phyloP scores from a whole-genome alignment of 2,888 invertebrate genomes.

The Pandemis cinnamomeana region DNA sequence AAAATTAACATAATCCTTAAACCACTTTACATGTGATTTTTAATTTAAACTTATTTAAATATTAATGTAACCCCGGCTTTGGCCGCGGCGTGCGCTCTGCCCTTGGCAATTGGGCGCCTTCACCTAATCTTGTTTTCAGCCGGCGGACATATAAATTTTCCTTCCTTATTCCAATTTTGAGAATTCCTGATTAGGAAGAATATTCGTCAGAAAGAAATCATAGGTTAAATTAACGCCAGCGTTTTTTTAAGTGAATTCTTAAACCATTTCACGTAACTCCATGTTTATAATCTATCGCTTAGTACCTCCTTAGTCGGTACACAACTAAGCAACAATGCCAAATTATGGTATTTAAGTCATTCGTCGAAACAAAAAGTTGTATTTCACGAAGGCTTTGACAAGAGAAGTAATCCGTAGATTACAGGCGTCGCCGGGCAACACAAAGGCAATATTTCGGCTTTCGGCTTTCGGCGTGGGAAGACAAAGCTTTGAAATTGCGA shows the following conservation, averaged over 20 bases:
- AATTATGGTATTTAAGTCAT: constrained; percentile 14
- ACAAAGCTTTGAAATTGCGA: constrained; percentile 37
- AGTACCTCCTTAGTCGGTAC: background rate
- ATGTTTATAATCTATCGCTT: too few relatives aligned
- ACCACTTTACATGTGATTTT: constrained; percentile 7
- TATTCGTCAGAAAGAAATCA: constrained; percentile 12
- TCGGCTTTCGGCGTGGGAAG: constrained; percentile 22
- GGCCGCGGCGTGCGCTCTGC: background rate
- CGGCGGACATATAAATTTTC: constrained; percentile 29
- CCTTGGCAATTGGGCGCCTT: constrained; percentile 24
- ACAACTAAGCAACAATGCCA: constrained; percentile 3
- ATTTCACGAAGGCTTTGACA: constrained; percentile 33
- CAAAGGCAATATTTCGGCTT: constrained; percentile 44
- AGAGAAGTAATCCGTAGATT: constrained; percentile 47
- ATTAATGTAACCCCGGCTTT: constrained; percentile 14
- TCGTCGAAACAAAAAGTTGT: constrained; percentile 29
- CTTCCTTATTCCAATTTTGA: constrained; percentile 35
- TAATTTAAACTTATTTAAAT: constrained; percentile 28
- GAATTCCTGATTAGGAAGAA: constrained; percentile 28
- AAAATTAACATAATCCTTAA: background rate
- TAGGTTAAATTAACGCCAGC: background rate
- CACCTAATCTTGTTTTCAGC: constrained; percentile 25
- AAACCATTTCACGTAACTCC: too few relatives aligned
- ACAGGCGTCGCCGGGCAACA: constrained; percentile 41
- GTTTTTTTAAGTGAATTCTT: background rate